phyloP scores from a whole-genome alignment of 2,888 invertebrate genomes.

The Nowickia ferox region DNA sequence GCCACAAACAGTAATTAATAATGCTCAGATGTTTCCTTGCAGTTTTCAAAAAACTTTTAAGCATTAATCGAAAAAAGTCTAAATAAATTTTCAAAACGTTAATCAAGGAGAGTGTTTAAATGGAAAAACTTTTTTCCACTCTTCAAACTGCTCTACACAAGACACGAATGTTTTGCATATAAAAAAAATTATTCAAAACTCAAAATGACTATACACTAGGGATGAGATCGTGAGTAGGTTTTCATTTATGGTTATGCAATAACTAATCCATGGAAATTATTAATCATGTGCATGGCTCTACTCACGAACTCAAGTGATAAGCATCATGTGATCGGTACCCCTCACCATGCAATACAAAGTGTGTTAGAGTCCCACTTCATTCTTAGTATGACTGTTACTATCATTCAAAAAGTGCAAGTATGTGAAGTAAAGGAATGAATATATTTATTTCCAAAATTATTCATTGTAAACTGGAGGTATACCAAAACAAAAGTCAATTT shows the following conservation, averaged over 20 bases:
- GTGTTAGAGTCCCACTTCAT: neutral
- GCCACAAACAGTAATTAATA: conserved; percentile 64
- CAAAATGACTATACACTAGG: neutral
- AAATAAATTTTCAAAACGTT: conserved; percentile 49
- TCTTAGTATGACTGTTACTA: conserved; percentile 9
- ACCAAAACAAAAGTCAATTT: too few species aligned
- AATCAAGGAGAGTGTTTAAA: conserved; percentile 55
- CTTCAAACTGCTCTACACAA: conserved; percentile 14
- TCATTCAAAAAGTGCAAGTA: conserved; percentile 13
- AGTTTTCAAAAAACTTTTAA: conserved; percentile 34
- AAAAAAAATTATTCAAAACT: conserved; percentile 33
- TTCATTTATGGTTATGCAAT: neutral
- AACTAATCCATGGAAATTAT: too few species aligned
- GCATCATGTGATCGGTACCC: neutral
- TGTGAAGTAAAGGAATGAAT: conserved; percentile 11
- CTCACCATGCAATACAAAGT: neutral
- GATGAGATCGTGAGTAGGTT: neutral
- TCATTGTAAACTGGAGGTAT: too few species aligned
- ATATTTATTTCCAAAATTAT: neutral
- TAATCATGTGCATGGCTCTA: too few species aligned
- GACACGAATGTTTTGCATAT: conserved; percentile 40
- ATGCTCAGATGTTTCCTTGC: conserved; percentile 62
- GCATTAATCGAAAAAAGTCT: conserved; percentile 43
- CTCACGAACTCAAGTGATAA: too few species aligned
- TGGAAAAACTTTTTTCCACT: conserved; percentile 10